These are phyloP conservation scores for Condylura cristata DNA, from an alignment of 2,113 vertebrate genomes.

Conservation along the genomic window DNA sequence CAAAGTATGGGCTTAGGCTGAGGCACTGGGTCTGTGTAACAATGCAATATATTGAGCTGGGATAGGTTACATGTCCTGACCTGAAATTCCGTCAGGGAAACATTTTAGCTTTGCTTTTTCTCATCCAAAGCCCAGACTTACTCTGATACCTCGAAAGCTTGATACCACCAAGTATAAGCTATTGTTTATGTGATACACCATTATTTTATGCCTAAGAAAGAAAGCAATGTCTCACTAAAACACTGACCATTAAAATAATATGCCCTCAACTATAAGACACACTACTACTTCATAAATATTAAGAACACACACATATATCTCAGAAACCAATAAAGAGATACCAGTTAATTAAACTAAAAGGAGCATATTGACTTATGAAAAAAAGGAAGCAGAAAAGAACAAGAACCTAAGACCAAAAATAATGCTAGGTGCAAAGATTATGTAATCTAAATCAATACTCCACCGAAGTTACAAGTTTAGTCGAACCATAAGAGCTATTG, in stretches of 20 bases:
- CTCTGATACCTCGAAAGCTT: not conserved
- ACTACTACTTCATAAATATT: not conserved
- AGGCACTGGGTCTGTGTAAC: accelerated
- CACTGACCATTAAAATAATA: not conserved
- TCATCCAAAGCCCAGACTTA: not conserved
- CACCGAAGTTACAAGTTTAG: not conserved
- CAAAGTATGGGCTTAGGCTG: not conserved
- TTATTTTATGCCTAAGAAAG: not conserved
- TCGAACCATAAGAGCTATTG: not conserved
- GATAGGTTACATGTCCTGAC: not conserved
- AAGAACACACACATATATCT: not conserved
- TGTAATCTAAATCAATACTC: not conserved
- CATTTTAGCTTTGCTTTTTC: not conserved
- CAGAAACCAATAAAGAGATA: not conserved
- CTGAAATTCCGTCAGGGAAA: not conserved
- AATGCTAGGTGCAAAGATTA: not conserved
- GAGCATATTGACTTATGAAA: not conserved
- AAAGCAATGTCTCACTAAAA: not conserved
- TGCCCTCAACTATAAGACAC: not conserved
- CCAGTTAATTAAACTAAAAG: not conserved
- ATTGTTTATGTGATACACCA: not conserved
- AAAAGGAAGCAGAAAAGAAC: not conserved
- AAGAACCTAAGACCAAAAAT: not conserved
- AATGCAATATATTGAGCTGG: not conserved
- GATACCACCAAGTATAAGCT: not conserved